A percentile compares a stretch with the other conserved stretches of the same genome.
Conservation (phyloP, 2,888 invertebrate species). For the Megaustenia siamemsis region DNA sequence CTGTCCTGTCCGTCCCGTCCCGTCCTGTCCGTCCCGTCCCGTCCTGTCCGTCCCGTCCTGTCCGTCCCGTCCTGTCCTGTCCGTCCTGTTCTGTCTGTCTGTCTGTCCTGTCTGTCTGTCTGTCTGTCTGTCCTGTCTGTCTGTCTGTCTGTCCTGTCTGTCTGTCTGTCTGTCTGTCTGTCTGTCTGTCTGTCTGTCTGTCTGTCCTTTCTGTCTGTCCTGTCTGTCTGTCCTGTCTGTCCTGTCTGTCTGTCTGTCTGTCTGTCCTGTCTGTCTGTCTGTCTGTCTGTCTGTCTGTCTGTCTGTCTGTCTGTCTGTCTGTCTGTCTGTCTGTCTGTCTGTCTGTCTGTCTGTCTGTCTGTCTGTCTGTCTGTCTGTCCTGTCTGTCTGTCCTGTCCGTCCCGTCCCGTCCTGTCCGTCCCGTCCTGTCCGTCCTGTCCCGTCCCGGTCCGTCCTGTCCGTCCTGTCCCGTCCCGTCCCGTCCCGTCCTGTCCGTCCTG, state of each 20-base stretch:
- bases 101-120: no score
- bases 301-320: conserved; percentile 19
- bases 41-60: no score
- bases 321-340: conserved; percentile 18
- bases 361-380: neutral
- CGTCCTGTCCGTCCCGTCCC: no score
- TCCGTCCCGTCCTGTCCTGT: no score
- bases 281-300: conserved; percentile 36
- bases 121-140: no score
- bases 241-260: neutral
- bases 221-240: neutral
- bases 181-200: neutral
- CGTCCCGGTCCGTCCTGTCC: neutral
- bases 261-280: neutral
- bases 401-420: no score
- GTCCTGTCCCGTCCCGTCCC: no score
- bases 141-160: no score
- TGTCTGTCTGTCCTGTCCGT: neutral
- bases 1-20: no score
- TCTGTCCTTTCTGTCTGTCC: neutral
- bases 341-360: conserved; percentile 18
- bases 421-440: neutral
- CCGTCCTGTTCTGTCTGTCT: no score
- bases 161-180: no score
- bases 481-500: neutral